Conservation (phyloP, 2,888 invertebrate species). For the Lasioglossum lativentre region DNA sequence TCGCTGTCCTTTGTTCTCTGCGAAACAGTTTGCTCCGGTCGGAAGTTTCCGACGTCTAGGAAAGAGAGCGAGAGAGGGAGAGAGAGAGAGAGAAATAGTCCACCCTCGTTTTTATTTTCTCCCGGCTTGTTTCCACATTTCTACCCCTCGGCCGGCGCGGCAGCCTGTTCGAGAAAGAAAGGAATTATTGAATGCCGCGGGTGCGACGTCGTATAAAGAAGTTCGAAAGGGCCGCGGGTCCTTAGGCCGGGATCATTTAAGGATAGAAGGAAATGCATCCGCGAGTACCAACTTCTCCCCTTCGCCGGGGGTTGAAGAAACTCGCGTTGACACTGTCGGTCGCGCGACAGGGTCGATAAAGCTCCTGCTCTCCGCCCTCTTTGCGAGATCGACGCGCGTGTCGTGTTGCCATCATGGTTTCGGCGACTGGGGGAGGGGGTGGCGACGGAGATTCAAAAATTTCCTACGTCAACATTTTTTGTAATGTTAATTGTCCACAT, state of each 20-base stretch:
- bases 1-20: background rate
- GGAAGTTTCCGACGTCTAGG: slow-evolving; percentile 44
- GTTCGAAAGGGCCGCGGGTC: slow-evolving; percentile 52
- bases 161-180: slow-evolving; percentile 20
- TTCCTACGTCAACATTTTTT: too few relatives aligned
- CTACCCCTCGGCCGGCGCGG: background rate
- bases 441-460: background rate
- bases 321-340: slow-evolving; percentile 22
- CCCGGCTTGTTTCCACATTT: slow-evolving; percentile 28
- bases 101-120: slow-evolving; percentile 36
- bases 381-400: background rate
- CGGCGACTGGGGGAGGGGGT: background rate
- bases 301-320: slow-evolving; percentile 1
- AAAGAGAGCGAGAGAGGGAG: background rate
- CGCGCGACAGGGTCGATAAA: slow-evolving; percentile 49
- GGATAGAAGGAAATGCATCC: slow-evolving; percentile 48
- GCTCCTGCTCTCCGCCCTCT: slow-evolving; percentile 5
- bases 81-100: too few relatives aligned
- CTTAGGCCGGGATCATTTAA: slow-evolving; percentile 49
- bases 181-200: slow-evolving; percentile 59
- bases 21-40: background rate
- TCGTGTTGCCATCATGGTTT: background rate
- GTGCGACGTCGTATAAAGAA: slow-evolving; percentile 49
- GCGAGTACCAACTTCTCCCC: slow-evolving; percentile 34
- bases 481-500: too few relatives aligned